Evolutionary conservation across 2,888 invertebrate genomes (phyloP).

Genomic region (Acanthoscelides obtectus): DNA sequence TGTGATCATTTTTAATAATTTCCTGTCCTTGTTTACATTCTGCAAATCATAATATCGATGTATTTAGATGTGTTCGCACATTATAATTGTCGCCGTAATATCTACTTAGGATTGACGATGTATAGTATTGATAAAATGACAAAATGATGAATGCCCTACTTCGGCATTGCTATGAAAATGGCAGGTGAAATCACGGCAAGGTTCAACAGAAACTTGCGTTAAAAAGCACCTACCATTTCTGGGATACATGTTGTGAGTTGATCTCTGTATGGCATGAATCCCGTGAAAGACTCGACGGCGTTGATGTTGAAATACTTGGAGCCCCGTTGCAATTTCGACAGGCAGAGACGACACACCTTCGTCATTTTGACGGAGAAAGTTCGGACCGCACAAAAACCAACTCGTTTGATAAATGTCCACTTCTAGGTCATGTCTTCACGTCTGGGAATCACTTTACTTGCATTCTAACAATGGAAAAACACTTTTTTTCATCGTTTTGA

Average conservation of each 20-base stretch:
- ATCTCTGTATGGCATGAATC: slow-evolving; percentile 37
- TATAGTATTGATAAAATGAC: neutral
- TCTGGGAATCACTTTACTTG: neutral
- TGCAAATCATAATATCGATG: no score
- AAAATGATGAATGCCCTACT: neutral
- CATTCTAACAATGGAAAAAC: neutral
- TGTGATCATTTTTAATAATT: no score
- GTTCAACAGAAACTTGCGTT: neutral
- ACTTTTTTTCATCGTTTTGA: slow-evolving; percentile 18
- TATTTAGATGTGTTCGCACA: no score
- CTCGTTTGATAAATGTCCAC: neutral
- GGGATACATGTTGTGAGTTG: slow-evolving; percentile 37
- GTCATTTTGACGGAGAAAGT: slow-evolving; percentile 22
- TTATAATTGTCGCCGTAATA: no score
- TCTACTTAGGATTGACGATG: neutral
- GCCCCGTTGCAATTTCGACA: slow-evolving; percentile 29
- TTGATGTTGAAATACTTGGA: slow-evolving; percentile 36
- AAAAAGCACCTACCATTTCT: slow-evolving; percentile 28
- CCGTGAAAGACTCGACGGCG: slow-evolving; percentile 34
- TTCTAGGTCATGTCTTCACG: neutral
- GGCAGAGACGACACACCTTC: slow-evolving; percentile 37
- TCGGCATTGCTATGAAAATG: neutral
- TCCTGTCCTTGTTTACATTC: no score
- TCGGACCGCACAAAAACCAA: neutral
- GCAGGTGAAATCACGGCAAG: neutral